phyloP scores from a whole-genome alignment of 2,888 invertebrate genomes.

The Macrostomum cliftonense region DNA sequence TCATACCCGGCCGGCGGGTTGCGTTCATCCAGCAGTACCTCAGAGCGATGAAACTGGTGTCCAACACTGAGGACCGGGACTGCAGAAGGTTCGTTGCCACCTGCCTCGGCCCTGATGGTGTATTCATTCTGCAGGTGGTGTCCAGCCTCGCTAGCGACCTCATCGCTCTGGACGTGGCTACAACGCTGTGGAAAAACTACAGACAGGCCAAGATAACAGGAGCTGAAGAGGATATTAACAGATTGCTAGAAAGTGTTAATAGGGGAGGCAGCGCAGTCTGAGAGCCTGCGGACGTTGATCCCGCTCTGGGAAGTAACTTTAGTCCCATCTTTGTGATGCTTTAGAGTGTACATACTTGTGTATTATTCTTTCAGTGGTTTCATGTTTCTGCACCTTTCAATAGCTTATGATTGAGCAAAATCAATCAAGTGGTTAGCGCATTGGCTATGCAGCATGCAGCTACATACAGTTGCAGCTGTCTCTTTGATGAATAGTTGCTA shows the following conservation, averaged over 20 bases:
- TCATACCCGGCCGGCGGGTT: conserved; percentile 20
- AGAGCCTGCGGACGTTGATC: neutral
- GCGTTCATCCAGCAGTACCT: conserved; percentile 38
- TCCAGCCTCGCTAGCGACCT: conserved; percentile 20
- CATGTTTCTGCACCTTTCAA: too few species aligned
- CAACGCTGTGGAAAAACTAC: conserved; percentile 20
- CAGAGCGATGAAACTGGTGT: conserved; percentile 36
- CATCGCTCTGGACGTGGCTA: conserved; percentile 18
- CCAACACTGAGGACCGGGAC: conserved; percentile 26
- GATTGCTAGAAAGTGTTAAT: conserved; percentile 10
- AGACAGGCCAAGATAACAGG: conserved; percentile 16
- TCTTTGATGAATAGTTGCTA: too few species aligned
- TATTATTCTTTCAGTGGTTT: too few species aligned
- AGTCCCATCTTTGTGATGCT: too few species aligned
- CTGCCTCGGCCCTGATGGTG: conserved; percentile 32
- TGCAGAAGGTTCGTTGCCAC: conserved; percentile 32
- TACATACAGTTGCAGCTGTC: too few species aligned
- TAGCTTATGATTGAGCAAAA: too few species aligned
- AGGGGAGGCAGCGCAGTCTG: conserved; percentile 11
- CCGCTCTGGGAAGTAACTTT: too few species aligned
- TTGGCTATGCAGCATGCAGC: too few species aligned
- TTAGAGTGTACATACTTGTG: too few species aligned
- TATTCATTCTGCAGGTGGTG: conserved; percentile 26
- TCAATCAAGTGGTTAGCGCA: too few species aligned
- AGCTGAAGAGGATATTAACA: conserved; percentile 10